Evolutionary conservation across 2,888 invertebrate genomes (phyloP).

Genomic region (Drosophila fulvimacula): DNA sequence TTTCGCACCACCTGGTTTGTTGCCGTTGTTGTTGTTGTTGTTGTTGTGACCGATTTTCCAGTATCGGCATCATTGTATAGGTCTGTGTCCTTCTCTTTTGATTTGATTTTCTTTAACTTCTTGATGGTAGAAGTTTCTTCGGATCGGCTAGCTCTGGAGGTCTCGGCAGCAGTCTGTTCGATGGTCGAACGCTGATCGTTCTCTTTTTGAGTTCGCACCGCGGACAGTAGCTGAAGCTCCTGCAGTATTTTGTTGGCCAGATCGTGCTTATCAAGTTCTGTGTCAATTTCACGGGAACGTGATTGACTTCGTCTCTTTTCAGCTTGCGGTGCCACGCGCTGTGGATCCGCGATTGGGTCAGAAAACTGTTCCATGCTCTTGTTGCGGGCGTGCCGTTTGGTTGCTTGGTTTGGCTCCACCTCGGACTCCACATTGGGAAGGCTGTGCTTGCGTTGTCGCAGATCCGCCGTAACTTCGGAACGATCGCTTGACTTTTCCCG

Average conservation of each 20-base stretch:
- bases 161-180: slow-evolving; percentile 9
- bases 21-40: slow-evolving; percentile 51
- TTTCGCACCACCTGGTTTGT: slow-evolving; percentile 69
- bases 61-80: slow-evolving; percentile 42
- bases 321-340: slow-evolving; percentile 17
- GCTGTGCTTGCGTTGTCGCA: slow-evolving; percentile 60
- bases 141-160: slow-evolving; percentile 20
- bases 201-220: slow-evolving; percentile 75
- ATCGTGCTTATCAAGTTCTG: slow-evolving; percentile 76
- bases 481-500: slow-evolving; percentile 87
- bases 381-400: slow-evolving; percentile 78
- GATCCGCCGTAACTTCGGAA: slow-evolving; percentile 56
- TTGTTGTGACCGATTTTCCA: slow-evolving; percentile 20
- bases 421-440: slow-evolving; percentile 62
- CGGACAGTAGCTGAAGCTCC: slow-evolving; percentile 82
- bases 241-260: slow-evolving; percentile 83
- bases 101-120: slow-evolving; percentile 77
- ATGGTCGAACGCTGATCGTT: slow-evolving; percentile 47
- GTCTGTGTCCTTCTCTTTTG: slow-evolving; percentile 72
- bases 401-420: slow-evolving; percentile 14
- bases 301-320: slow-evolving; percentile 73
- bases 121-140: slow-evolving; percentile 67
- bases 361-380: slow-evolving; percentile 82
- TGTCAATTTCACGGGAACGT: slow-evolving; percentile 65
- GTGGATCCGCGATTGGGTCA: slow-evolving; percentile 26